Percentiles rank a stretch among this genome's conserved stretches.
phyloP scores from a whole-genome alignment of 2,113 vertebrate species.

The Collichthys lucidus region DNA sequence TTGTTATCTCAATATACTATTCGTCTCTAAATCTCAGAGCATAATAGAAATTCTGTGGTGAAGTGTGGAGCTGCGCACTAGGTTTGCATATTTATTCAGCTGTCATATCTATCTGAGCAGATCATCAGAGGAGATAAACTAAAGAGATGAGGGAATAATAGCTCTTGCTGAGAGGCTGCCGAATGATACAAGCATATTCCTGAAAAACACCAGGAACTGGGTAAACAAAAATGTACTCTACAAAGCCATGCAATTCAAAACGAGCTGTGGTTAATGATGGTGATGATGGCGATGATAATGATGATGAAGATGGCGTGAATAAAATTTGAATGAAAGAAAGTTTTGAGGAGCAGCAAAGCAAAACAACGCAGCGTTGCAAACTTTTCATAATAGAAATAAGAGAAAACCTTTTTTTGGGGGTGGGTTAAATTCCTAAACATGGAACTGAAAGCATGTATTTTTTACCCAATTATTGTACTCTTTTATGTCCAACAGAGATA shows the following conservation, averaged over 20 bases:
- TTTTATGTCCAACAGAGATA: neutral
- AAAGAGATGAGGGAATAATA: slow-evolving; percentile 83
- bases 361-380: slow-evolving; percentile 32
- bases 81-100: slow-evolving; percentile 85
- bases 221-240: slow-evolving; percentile 73
- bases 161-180: slow-evolving; percentile 76
- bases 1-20: slow-evolving; percentile 75
- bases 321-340: slow-evolving; percentile 56
- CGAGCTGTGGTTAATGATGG: slow-evolving; percentile 66
- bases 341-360: slow-evolving; percentile 49
- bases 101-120: slow-evolving; percentile 84
- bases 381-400: slow-evolving; percentile 35
- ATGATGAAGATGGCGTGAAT: slow-evolving; percentile 68
- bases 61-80: slow-evolving; percentile 68
- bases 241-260: slow-evolving; percentile 64
- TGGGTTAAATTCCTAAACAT: slow-evolving; percentile 19
- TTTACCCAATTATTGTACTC: slow-evolving; percentile 11
- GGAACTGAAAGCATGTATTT: slow-evolving; percentile 10
- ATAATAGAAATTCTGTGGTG: slow-evolving; percentile 77
- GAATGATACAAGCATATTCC: slow-evolving; percentile 71
- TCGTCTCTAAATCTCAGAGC: slow-evolving; percentile 73
- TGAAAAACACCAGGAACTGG: slow-evolving; percentile 75
- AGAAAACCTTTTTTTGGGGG: neutral
- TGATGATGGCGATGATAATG: slow-evolving; percentile 62
- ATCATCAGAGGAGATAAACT: slow-evolving; percentile 84